Base-by-base conservation (phyloP, 2,113 vertebrate genomes). In the Triplophysa siluroides region DNA sequence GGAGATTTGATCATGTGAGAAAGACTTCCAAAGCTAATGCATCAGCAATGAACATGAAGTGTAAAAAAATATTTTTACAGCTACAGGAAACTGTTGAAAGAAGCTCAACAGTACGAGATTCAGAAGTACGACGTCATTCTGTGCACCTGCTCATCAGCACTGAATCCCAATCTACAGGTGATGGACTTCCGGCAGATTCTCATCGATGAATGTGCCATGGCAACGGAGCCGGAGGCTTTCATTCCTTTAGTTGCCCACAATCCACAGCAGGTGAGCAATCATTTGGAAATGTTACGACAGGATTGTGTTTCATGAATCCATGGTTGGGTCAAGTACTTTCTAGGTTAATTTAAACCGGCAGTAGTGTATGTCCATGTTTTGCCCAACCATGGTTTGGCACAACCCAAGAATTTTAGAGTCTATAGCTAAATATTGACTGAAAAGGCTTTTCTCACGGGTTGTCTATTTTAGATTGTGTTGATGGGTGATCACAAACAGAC, bases 401-500 rank as follows among this genome's bases (percentile, higher is more conserved):
- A 45, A 45, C 10, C 43, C 9, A 45, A 38, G 6, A 33, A 33
- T 33, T 4, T 33, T 33, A 4, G 29, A 33, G 3, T 47, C 10
- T 41, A 6, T 58, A 21, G 21, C 33, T 63, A 41, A 19, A 18
- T 2, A 9, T 19, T 16, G 14, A 66, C 64, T 29, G 38, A n/a
- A 24, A 64, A 50, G 3, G 5, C 18, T 21, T 52, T 12, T 38
- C 3, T 58, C 10, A 18, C 16, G 1, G 18, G 0, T 70, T 41
- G 43, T 58, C 54, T 0, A 26, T 78, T 19, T 19, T 79, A 98
- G 96, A 91, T 98, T 21, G 94, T 98, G 58, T 88, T 98, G 50
- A 92, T 98, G 0, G 96, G 97, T 6, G 96, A 98, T 85, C 96
- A 97, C 84, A 93, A 92, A 54, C 95, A 96, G 88, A 87, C 95